These are phyloP conservation scores for Azorinus chamasolen DNA, from an alignment of 2,888 invertebrate genomes.

Conservation along the genomic window DNA sequence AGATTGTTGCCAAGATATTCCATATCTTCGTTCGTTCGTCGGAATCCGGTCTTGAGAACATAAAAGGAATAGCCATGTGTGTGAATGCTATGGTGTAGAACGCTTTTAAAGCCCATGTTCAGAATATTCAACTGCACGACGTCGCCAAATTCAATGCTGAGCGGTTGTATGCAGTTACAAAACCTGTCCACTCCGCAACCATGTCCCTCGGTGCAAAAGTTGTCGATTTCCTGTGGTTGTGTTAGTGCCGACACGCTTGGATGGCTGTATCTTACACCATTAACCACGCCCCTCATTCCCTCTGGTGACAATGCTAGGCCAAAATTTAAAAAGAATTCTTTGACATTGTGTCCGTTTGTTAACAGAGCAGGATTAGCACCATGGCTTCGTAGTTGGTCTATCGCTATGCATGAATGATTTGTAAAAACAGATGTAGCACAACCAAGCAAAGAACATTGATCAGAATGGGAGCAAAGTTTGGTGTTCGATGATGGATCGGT, in stretches of 20 bases:
- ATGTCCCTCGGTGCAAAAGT: slow-evolving; percentile 12
- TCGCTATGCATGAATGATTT: slow-evolving; percentile 46
- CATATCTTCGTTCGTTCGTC: slow-evolving; percentile 3
- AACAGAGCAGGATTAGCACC: slow-evolving; percentile 26
- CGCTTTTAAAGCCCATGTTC: background rate
- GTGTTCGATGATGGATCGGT: slow-evolving; percentile 50
- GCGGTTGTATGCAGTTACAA: slow-evolving; percentile 20
- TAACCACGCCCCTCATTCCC: slow-evolving; percentile 12
- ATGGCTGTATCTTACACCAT: slow-evolving; percentile 20
- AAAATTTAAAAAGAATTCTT: slow-evolving; percentile 35
- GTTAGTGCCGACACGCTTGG: slow-evolving; percentile 37
- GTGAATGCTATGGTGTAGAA: slow-evolving; percentile 37
- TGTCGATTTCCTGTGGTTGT: slow-evolving; percentile 26
- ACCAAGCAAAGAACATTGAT: slow-evolving; percentile 65
- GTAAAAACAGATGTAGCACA: slow-evolving; percentile 63
- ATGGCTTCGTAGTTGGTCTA: slow-evolving; percentile 48
- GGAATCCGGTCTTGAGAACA: slow-evolving; percentile 29
- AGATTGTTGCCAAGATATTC: background rate
- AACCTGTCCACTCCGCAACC: slow-evolving; percentile 28
- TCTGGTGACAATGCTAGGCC: slow-evolving; percentile 4
- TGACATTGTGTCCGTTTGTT: slow-evolving; percentile 25
- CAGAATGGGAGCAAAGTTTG: slow-evolving; percentile 46
- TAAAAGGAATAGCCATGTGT: slow-evolving; percentile 43
- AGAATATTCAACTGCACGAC: slow-evolving; percentile 34
- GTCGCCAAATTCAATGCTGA: slow-evolving; percentile 35